A percentile compares a stretch with the other conserved stretches of the same genome.
These are phyloP conservation scores for Cyclophora punctaria DNA, from an alignment of 2,888 invertebrate species.

Conservation along the genomic window DNA sequence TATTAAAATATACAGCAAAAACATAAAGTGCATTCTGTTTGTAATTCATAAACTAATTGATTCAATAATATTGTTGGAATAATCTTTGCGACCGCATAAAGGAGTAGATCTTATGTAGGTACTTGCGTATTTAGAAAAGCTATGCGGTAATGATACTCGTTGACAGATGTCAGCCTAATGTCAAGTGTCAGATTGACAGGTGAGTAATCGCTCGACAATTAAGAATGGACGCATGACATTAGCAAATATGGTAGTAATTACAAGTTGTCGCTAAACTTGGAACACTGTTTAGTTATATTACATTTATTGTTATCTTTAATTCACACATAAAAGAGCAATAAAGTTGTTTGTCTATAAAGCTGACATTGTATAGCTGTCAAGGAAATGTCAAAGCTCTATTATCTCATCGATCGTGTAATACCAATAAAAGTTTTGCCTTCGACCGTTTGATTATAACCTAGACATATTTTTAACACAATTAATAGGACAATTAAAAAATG, in stretches of 20 bases:
- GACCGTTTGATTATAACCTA: no score
- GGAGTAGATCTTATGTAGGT: background rate
- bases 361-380: no score
- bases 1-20: constrained; percentile 17
- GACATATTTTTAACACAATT: no score
- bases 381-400: no score
- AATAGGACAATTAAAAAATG: no score
- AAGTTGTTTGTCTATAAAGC: no score
- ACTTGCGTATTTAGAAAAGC: constrained; percentile 1
- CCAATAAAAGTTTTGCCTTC: no score
- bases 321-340: no score
- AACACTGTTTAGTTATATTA: background rate
- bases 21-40: constrained; percentile 11
- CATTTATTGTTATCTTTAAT: no score
- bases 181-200: constrained; percentile 19
- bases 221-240: constrained; percentile 3
- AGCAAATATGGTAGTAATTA: constrained; percentile 1
- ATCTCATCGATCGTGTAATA: no score
- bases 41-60: constrained; percentile 17
- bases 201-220: constrained; percentile 8
- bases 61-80: constrained; percentile 11
- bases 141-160: constrained; percentile 10
- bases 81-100: background rate
- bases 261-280: no score
- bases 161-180: constrained; percentile 12